Base-by-base conservation (phyloP, 2,888 invertebrate genomes). In the Seira sanloemensis region DNA sequence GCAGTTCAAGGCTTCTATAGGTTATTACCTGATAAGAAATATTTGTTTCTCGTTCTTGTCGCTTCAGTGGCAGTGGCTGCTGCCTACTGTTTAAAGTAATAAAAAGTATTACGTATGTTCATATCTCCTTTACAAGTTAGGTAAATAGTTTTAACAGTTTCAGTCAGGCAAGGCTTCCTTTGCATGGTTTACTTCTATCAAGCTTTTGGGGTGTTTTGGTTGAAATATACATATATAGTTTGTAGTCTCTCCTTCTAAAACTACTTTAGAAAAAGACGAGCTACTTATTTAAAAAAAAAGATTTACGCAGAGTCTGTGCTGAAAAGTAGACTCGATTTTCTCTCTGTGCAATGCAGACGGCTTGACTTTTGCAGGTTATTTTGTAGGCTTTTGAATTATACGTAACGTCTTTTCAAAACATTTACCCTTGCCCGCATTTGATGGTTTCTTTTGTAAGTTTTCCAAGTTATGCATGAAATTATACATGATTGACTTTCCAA, bases 1-100 rank as follows among this genome's bases (percentile, higher is more conserved):
- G 80, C 86, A 46, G 82, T 88, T 62, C 87, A 88, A 77, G 83
- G 83, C 86, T 77, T 89, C 72, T 89, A 89, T 88, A 89, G 89
- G 88, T 89, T 89, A 86, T 24, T 88, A 46, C 87, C 88, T 78
- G 86, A 87, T 86, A 87, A 87, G 79, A 87, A 86, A 87, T 87
- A 86, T 87, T 89, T 77, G 77, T 86, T 88, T 85, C 66, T 71
- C 46, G 65, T 87, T 69, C 75, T 86, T 86, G 84, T 82, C 69
- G 86, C 78, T 87, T 86, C 72, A 62, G 76, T 78, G 78, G 77
- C 74, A 76, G 79, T 85, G 68, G 27, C 84, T 72, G 79, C 82
- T 58, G 84, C 84, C 58, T 88, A 85, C 24, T 84, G 79, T 62
- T 78, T 78, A 27, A 84, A 84, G 84, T 84, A 25, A 58, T 9